Evolutionary conservation across 2,113 vertebrate genomes (phyloP), one percentile per base, ranked within the genome.

Genomic region (Scalopus aquaticus): DNA sequence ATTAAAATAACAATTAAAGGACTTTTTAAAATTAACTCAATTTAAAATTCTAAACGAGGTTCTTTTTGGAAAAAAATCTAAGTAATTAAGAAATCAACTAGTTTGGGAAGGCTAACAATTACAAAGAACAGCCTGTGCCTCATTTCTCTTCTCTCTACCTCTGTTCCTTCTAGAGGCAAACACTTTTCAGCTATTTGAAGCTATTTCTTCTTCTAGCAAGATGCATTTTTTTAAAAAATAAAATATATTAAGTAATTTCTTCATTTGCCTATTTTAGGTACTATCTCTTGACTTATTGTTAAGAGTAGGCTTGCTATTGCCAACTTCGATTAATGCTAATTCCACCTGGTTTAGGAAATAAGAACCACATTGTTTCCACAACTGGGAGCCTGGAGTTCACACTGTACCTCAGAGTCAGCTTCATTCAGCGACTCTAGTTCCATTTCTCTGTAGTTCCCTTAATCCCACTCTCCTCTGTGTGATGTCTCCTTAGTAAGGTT

Each of bases 61-160:
- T 65, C 30, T 72, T 81, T 92, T 88, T 56, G 3, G 30, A 82
- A 93, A 95, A 83, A 73, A 30, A 26, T 32, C n/a, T 87, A 87
- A 64, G n/a, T 44, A 88, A 62, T 83, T 69, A 65, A 85, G 22
- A 85, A 84, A 44, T 72, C 7, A 79, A 83, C 30, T 79, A 39
- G 13, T n/a, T 77, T 79, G 79, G n/a, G 35, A 65, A 84, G 19
- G 19, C 60, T 88, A 83, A 79, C 13, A 64, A 51, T 56, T 1
- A 65, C 39, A 64, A 85, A 79, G 22, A 94, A 92, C 13, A 80
- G 20, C 26, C 15, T 62, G 6, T 60, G 20, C n/a, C 17, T 81
- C 20, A 28, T 64, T 28, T 65, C 60, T 92, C 51, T 28, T 89
- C 58, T 67, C 65, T 77, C 49, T 26, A 84, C 84, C 56, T 79